Conservation (phyloP, 2,888 invertebrate species). For the Lamproptera curius region DNA sequence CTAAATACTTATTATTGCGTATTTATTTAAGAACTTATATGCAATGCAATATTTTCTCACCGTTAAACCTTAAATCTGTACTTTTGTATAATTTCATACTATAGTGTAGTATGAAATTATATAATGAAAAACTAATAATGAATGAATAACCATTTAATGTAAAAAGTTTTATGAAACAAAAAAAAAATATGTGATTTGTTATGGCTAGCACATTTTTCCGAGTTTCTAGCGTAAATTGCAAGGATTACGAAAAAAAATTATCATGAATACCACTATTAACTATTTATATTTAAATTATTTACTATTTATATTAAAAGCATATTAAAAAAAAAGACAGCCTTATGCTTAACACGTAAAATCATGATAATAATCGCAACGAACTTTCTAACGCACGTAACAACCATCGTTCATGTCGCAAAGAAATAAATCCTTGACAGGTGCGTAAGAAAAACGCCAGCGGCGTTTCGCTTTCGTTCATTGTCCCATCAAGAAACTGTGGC, state of each 20-base stretch:
- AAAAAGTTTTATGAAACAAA: neutral
- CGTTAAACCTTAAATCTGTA: too few species aligned
- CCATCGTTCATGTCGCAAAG: neutral
- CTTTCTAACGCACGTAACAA: neutral
- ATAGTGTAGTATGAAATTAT: too few species aligned
- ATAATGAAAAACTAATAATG: too few species aligned
- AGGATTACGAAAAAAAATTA: neutral
- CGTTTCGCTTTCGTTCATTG: constrained; percentile 19
- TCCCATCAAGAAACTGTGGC: constrained; percentile 16
- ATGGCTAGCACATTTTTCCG: too few species aligned
- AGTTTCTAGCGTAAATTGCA: too few species aligned
- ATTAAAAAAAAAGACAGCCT: neutral
- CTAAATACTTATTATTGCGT: too few species aligned
- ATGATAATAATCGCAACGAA: too few species aligned
- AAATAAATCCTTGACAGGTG: constrained; percentile 4
- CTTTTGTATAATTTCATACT: too few species aligned
- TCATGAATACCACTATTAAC: neutral
- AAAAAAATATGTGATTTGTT: neutral
- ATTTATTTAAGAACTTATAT: too few species aligned
- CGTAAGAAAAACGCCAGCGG: neutral
- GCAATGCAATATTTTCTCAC: too few species aligned
- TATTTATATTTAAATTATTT: neutral
- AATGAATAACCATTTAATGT: too few species aligned
- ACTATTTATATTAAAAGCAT: neutral
- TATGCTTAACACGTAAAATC: too few species aligned